Evolutionary conservation across 2,888 invertebrate species (phyloP), one percentile per base, ranked within the genome.

Genomic region (Caradrina clavipalpis): DNA sequence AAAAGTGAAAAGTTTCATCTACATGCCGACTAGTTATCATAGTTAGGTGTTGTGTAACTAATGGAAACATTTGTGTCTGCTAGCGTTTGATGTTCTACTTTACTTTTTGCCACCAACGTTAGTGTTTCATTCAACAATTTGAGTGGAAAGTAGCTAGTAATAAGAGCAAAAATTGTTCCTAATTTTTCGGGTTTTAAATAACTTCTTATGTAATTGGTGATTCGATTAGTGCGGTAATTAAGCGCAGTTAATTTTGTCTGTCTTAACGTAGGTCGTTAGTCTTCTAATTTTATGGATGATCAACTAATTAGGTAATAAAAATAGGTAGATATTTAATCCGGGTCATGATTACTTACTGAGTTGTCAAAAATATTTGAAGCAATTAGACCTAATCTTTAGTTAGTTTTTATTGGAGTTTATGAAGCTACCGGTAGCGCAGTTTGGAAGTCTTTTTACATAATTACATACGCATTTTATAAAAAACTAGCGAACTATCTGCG

Each of bases 1-100:
- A 80, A 80, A 83, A 82, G 78, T 71, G 83, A 80, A 85, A 83
- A 78, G 78, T 78, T 58, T 69, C 39, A 56, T 82, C 60, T 50
- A 70, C 26, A 65, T 49, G 57, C n/a, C 58, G 58, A 66, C 72
- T 66, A 67, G 64, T 56, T 72, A 58, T 64, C 31, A 68, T 64
- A 58, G 67, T 67, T 54, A 55, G 60, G 17, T 39, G 42, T 81
- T 83, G 75, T 55, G 55, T 75, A 83, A 81, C 42, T 35, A 53
- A 60, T 73, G 11, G 55, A 66, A 75, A 71, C 31, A 67, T 65
- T 69, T 53, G 47, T 51, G 39, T 31, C 7, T 57, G 22, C 7
- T 17, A 39, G 53, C 35, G 45, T 26, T 31, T 11, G 31, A 49
- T 66, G 67, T 49, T 69, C 79, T 64, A 79, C 73, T 72, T 79